These are phyloP conservation scores for Steatocranus sp. DNA, from an alignment of 2,797 vertebrate species.

Conservation along the genomic window DNA sequence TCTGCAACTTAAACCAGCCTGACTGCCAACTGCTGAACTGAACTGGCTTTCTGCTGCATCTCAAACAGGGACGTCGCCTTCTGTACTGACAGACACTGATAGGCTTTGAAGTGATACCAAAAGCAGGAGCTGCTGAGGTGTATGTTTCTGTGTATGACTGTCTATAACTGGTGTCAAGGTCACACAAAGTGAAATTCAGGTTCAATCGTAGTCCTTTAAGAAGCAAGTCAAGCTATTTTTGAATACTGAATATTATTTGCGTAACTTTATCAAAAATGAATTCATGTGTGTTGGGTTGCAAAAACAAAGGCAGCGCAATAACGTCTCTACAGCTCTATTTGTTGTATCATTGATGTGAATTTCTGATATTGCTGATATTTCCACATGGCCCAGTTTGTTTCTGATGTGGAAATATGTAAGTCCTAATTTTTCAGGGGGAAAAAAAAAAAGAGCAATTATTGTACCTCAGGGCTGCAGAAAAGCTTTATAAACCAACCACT, in stretches of 20 bases:
- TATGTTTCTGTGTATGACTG: not conserved
- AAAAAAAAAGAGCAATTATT: not conserved
- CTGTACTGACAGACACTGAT: not conserved
- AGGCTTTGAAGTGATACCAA: not conserved
- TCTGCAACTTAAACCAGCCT: not conserved
- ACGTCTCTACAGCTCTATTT: accelerated
- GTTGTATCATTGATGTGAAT: not conserved
- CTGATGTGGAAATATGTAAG: not conserved
- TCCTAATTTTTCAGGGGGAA: accelerated
- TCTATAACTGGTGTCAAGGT: not conserved
- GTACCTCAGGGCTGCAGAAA: not conserved
- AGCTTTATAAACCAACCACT: not conserved
- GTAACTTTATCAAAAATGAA: not conserved
- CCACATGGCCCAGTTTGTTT: not conserved
- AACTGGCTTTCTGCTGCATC: not conserved
- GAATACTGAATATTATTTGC: accelerated
- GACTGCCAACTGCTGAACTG: accelerated
- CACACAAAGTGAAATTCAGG: not conserved
- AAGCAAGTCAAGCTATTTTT: not conserved
- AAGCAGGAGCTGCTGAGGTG: not conserved
- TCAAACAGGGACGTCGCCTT: not conserved
- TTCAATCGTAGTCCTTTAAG: not conserved
- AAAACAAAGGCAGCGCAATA: not conserved
- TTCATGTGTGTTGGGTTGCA: not conserved
- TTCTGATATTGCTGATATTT: not conserved